A percentile compares a stretch with the other conserved stretches of the same genome.
These are phyloP conservation scores for Todus mexicanus DNA, from an alignment of 2,797 vertebrate species.

Conservation along the genomic window DNA sequence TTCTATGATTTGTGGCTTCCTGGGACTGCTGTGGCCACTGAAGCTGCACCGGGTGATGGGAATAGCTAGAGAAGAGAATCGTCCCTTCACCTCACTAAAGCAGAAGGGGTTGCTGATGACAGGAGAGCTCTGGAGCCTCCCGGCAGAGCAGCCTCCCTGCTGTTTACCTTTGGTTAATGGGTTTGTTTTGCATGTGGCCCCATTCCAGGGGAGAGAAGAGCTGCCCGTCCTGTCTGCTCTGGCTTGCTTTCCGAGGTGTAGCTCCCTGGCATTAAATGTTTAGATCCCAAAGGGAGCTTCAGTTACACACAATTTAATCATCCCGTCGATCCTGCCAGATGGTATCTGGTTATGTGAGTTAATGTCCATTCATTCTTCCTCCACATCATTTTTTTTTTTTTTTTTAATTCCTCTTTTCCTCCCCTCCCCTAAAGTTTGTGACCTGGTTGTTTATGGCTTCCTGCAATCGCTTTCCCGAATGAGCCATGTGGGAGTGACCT, in stretches of 20 bases:
- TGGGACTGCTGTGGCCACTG: neutral
- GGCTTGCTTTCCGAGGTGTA: neutral
- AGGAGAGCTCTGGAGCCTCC: neutral
- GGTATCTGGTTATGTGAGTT: neutral
- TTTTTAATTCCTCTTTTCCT: neutral
- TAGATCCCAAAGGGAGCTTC: neutral
- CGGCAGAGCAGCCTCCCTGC: neutral
- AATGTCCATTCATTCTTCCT: neutral
- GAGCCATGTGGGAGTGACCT: neutral
- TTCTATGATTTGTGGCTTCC: no score
- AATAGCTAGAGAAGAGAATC: neutral
- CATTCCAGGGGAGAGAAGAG: neutral
- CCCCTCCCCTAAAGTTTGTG: neutral
- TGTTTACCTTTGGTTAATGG: neutral
- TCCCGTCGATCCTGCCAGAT: neutral
- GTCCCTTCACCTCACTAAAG: neutral
- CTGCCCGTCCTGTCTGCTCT: accelerated
- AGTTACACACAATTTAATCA: neutral
- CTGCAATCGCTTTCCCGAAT: neutral
- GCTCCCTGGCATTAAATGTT: neutral
- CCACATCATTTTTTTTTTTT: neutral
- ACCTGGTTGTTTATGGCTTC: neutral
- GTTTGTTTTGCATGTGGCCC: neutral
- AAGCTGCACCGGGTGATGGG: neutral
- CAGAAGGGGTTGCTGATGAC: neutral